Evolutionary conservation across 1,140 invertebrate genomes (phyloP).

Genomic region (Phortica variegata): DNA sequence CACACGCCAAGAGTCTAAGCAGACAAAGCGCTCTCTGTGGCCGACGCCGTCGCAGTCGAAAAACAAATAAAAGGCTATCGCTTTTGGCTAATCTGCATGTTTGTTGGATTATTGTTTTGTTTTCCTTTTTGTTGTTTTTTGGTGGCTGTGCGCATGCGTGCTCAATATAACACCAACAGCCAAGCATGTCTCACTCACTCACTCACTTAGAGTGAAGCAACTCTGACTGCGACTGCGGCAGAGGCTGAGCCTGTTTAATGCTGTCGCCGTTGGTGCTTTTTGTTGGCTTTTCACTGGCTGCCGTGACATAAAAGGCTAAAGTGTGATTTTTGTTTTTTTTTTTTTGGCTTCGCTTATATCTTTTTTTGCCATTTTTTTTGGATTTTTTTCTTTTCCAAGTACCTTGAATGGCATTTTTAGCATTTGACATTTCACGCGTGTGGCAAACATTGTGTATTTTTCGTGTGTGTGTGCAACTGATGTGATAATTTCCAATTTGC

Average conservation of each 20-base stretch:
- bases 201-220: too few species aligned
- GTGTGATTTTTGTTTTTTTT: constrained; percentile 20
- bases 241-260: too few species aligned
- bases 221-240: too few species aligned
- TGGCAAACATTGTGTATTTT: constrained; percentile 8
- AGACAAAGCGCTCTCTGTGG: too few species aligned
- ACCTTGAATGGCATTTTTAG: constrained; percentile 44
- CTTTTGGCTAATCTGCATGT: constrained; percentile 49
- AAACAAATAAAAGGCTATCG: constrained; percentile 45
- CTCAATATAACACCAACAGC: constrained; percentile 3
- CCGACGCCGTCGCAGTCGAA: too few species aligned
- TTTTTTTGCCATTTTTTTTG: too few species aligned
- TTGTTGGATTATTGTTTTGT: constrained; percentile 16
- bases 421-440: constrained; percentile 54
- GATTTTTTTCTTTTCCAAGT: too few species aligned
- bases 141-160: constrained; percentile 21
- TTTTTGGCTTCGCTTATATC: too few species aligned
- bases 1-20: too few species aligned
- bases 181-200: not conserved
- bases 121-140: not conserved
- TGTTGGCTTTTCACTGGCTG: not conserved
- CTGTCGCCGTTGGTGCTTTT: not conserved
- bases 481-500: constrained; percentile 38
- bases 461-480: constrained; percentile 34
- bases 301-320: constrained; percentile 31